These are phyloP conservation scores for Psephotus haematonotus DNA, from an alignment of 2,113 vertebrate genomes.

Conservation along the genomic window DNA sequence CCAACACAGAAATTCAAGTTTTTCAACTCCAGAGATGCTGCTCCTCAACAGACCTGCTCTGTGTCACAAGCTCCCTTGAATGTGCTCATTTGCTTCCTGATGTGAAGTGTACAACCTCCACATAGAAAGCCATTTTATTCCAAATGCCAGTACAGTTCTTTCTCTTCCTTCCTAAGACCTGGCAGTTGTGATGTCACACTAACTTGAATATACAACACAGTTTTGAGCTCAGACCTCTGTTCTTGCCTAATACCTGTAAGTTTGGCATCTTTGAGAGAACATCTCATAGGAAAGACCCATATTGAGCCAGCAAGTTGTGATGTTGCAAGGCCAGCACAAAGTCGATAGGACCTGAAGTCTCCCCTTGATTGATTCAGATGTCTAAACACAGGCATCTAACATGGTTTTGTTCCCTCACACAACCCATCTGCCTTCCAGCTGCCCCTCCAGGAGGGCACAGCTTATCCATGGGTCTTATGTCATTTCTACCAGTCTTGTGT, in stretches of 20 bases:
- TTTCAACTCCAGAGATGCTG: neutral
- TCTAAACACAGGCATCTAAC: neutral
- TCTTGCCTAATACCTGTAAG: neutral
- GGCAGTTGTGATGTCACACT: neutral
- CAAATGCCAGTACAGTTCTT: neutral
- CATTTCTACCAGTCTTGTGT: neutral
- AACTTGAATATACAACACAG: neutral
- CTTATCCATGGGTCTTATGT: neutral
- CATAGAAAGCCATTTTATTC: neutral
- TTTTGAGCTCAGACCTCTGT: neutral
- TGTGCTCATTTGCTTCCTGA: neutral
- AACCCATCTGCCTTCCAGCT: neutral
- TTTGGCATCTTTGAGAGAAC: neutral
- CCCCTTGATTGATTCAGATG: neutral
- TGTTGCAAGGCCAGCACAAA: neutral
- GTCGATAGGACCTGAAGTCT: neutral
- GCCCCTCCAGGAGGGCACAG: neutral
- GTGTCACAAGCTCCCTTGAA: neutral
- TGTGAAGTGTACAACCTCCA: neutral
- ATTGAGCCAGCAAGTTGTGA: neutral
- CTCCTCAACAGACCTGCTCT: neutral
- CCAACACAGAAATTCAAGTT: neutral
- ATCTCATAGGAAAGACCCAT: neutral
- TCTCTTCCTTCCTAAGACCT: neutral
- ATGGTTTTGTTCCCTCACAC: neutral